These are phyloP conservation scores for Athalia rosae DNA, from an alignment of 2,888 invertebrate genomes.

Conservation along the genomic window DNA sequence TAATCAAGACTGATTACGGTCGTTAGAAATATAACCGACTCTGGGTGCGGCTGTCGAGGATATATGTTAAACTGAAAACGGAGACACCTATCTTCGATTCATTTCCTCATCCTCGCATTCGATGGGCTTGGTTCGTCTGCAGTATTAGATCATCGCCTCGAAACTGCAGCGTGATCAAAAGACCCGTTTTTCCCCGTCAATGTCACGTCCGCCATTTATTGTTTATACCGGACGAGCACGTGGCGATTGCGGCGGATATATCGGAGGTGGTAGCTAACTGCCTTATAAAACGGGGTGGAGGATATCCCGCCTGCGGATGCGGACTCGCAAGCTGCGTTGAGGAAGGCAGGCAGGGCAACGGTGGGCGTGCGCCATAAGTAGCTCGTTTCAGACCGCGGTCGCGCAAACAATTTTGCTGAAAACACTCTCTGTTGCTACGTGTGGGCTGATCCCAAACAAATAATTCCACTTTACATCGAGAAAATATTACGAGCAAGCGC, in stretches of 20 bases:
- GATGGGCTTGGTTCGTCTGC: no score
- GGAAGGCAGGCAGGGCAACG: neutral
- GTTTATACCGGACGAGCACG: slow-evolving; percentile 28
- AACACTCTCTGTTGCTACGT: slow-evolving; percentile 20
- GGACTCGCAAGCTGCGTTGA: no score
- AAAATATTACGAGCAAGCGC: no score
- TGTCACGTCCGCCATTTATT: slow-evolving; percentile 32
- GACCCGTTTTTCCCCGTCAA: neutral
- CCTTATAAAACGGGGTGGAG: slow-evolving; percentile 27
- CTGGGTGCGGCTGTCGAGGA: neutral
- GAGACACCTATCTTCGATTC: neutral
- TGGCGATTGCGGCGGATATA: slow-evolving; percentile 10
- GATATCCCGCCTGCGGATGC: neutral
- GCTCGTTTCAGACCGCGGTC: slow-evolving; percentile 33
- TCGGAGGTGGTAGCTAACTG: slow-evolving; percentile 16
- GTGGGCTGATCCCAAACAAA: slow-evolving; percentile 12
- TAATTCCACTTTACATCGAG: neutral
- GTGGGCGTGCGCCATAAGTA: slow-evolving; percentile 36
- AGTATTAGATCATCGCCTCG: no score
- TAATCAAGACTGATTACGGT: slow-evolving; percentile 32
- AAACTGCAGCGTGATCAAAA: no score
- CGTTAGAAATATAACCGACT: neutral
- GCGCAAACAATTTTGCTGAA: slow-evolving; percentile 14
- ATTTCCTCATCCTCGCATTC: no score
- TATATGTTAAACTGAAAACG: neutral